phyloP scores from a whole-genome alignment of 2,888 invertebrate genomes.

The Ceriagrion tenellum region DNA sequence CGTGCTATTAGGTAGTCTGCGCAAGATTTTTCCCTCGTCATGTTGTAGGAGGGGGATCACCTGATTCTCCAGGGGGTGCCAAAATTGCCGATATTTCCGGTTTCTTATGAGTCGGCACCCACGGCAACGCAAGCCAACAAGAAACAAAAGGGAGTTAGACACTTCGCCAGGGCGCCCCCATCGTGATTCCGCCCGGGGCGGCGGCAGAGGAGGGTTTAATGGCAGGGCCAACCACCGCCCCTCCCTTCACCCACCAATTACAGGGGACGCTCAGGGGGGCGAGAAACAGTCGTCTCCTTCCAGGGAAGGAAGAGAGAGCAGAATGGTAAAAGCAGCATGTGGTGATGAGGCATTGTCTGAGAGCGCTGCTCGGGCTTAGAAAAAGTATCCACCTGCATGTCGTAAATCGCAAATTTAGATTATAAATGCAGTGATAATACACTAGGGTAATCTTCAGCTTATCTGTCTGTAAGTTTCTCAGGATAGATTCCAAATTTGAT shows the following conservation, averaged over 20 bases:
- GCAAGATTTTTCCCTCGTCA: too few relatives aligned
- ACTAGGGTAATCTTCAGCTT: too few relatives aligned
- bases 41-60: too few relatives aligned
- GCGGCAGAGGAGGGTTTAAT: background rate
- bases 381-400: too few relatives aligned
- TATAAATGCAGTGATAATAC: too few relatives aligned
- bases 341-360: background rate
- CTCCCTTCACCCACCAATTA: background rate
- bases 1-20: too few relatives aligned
- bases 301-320: background rate
- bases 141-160: background rate
- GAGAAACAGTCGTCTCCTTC: too few relatives aligned
- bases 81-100: background rate
- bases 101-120: background rate
- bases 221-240: background rate
- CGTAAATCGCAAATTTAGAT: too few relatives aligned
- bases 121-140: background rate
- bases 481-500: too few relatives aligned
- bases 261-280: background rate
- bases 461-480: too few relatives aligned
- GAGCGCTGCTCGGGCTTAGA: background rate
- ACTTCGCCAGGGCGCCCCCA: background rate
- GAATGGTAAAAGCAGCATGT: background rate
- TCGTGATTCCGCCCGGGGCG: background rate
- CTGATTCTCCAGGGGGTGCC: background rate